phyloP scores from a whole-genome alignment of 2,113 vertebrate species.

The Scophthalmus maximus region DNA sequence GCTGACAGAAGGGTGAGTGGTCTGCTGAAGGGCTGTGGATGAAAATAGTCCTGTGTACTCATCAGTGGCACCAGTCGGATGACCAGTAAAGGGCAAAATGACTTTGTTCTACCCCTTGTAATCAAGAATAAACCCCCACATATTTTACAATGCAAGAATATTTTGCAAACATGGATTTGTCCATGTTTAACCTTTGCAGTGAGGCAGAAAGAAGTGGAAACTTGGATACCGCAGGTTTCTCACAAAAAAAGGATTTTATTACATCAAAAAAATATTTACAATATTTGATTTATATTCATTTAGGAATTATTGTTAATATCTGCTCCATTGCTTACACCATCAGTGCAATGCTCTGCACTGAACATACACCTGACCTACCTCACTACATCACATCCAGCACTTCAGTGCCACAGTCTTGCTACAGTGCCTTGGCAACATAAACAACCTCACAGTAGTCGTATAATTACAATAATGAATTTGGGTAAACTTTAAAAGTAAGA shows the following conservation, averaged over 20 bases:
- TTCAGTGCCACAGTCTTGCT: conserved; percentile 36
- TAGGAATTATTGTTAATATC: conserved; percentile 36
- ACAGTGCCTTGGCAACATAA: conserved; percentile 48
- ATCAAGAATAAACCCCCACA: too few relatives aligned
- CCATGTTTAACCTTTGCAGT: neutral
- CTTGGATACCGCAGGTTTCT: neutral
- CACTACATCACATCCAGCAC: conserved; percentile 5
- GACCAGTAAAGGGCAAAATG: neutral
- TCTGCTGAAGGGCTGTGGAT: conserved; percentile 36
- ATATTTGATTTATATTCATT: conserved; percentile 63
- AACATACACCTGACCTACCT: conserved; percentile 15
- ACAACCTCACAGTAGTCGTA: conserved; percentile 17
- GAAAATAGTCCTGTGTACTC: conserved; percentile 30
- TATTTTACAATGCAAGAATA: neutral
- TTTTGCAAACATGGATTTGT: too few relatives aligned
- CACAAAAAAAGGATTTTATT: conserved; percentile 72
- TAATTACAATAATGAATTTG: neutral
- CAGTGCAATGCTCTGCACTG: conserved; percentile 31
- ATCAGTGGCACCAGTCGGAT: neutral
- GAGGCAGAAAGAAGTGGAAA: neutral
- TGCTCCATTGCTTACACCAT: conserved; percentile 24
- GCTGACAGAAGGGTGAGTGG: conserved; percentile 43
- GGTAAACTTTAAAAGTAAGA: conserved; percentile 50
- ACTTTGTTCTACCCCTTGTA: neutral
- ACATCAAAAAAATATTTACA: conserved; percentile 71